These are phyloP conservation scores for Australoheros facetus DNA, from an alignment of 2,797 vertebrate species.

Conservation along the genomic window DNA sequence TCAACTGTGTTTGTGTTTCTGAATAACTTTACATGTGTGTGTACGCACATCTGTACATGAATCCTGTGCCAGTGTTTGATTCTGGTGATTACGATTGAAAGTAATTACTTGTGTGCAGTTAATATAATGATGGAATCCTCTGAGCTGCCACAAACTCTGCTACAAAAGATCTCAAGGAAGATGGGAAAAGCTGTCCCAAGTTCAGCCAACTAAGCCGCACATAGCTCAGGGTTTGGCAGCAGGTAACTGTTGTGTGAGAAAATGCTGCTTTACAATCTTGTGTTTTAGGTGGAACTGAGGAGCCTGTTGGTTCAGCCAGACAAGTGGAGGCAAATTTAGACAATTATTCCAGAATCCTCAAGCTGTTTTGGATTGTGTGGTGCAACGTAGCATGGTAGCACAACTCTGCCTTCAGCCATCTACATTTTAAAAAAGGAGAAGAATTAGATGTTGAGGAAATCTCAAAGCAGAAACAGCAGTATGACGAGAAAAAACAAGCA, in stretches of 20 bases:
- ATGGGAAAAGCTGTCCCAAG: conserved; percentile 2
- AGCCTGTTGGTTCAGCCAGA: background rate
- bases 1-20: conserved; percentile 31
- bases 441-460: conserved; percentile 14
- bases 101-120: conserved; percentile 46
- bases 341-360: conserved; percentile 32
- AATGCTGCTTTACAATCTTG: background rate
- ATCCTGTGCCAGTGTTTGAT: conserved; percentile 46
- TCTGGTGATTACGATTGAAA: conserved; percentile 58
- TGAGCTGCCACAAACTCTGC: conserved; percentile 1
- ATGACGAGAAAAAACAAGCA: background rate
- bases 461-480: conserved; percentile 20
- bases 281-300: background rate
- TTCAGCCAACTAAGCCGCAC: conserved; percentile 14
- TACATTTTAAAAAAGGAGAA: background rate
- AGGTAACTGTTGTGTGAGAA: conserved; percentile 5
- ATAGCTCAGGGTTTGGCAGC: conserved; percentile 11
- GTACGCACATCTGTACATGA: conserved; percentile 20
- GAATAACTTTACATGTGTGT: background rate
- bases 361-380: conserved; percentile 25
- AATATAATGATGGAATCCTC: conserved; percentile 34
- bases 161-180: conserved; percentile 16
- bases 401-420: conserved; percentile 19
- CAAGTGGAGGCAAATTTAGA: conserved; percentile 27
- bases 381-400: conserved; percentile 14